Conservation (phyloP, 37 sponge, comb jelly and placozoan species). For the Haliclona indistincta region DNA sequence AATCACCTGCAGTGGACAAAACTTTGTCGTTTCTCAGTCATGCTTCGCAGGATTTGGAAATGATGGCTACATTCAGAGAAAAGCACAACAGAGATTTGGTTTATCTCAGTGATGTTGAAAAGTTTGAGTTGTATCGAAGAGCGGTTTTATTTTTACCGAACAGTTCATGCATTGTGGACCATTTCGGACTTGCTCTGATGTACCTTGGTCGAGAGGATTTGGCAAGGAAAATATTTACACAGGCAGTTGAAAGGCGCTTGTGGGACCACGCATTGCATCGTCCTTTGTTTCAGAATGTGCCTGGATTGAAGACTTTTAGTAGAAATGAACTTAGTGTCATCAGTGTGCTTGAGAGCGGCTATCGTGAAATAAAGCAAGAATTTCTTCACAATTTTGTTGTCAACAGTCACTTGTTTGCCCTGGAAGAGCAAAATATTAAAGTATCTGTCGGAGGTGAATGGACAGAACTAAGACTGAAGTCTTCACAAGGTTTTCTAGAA, state of each 20-base stretch:
- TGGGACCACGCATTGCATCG: slow-evolving; percentile 73
- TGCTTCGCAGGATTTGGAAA: no score
- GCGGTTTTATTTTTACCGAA: slow-evolving; percentile 62
- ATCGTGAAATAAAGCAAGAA: slow-evolving; percentile 41
- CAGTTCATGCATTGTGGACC: slow-evolving; percentile 59
- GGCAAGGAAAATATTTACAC: slow-evolving; percentile 50
- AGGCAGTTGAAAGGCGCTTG: slow-evolving; percentile 62
- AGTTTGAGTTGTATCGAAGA: slow-evolving; percentile 44
- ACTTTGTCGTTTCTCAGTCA: no score
- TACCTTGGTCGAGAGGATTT: slow-evolving; percentile 21
- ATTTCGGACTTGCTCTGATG: slow-evolving; percentile 69
- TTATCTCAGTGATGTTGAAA: no score
- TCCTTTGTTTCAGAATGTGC: slow-evolving; percentile 60
- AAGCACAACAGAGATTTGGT: no score
- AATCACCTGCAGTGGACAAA: no score
- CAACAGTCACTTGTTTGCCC: slow-evolving; percentile 37
- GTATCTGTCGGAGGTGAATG: slow-evolving; percentile 59
- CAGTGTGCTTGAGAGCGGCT: slow-evolving; percentile 37
- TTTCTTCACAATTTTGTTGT: slow-evolving; percentile 16
- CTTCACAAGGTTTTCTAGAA: no score
- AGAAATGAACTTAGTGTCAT: slow-evolving; percentile 19
- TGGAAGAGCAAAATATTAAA: slow-evolving; percentile 45
- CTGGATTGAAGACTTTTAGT: slow-evolving; percentile 39
- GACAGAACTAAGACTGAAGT: slow-evolving; percentile 63
- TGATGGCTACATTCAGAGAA: no score